Conservation (phyloP, 2,113 vertebrate genomes). For the Jaculus jaculus region DNA sequence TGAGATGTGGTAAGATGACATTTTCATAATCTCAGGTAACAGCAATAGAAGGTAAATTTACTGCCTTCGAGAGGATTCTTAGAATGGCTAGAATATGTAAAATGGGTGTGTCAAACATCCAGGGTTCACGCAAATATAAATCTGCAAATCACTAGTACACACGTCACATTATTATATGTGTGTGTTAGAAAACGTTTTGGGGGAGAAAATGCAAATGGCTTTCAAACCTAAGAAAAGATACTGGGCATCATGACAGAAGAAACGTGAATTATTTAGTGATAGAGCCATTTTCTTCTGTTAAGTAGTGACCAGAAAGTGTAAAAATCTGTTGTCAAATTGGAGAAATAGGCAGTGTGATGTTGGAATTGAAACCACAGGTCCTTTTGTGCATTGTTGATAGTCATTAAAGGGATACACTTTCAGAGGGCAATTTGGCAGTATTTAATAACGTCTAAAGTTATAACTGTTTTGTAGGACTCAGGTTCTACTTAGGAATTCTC, state of each 20-base stretch:
- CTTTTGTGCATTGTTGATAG: background rate
- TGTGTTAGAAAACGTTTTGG: conserved; percentile 14
- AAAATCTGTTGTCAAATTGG: conserved; percentile 3
- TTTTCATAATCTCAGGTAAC: background rate
- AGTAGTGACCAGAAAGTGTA: background rate
- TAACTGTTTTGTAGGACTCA: background rate
- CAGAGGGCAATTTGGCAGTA: background rate
- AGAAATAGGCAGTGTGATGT: background rate
- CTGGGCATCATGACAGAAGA: background rate
- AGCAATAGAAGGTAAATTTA: background rate
- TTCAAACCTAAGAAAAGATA: conserved; percentile 22
- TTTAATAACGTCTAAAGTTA: background rate
- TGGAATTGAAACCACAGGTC: background rate
- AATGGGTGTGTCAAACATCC: background rate
- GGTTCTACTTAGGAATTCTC: background rate
- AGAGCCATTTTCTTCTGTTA: background rate
- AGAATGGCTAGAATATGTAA: background rate
- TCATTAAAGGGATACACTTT: background rate
- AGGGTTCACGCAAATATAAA: background rate
- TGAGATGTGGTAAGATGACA: background rate
- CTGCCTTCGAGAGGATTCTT: background rate
- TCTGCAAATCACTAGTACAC: background rate
- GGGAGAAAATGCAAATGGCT: background rate
- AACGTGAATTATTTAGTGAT: background rate
- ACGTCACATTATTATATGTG: background rate